Percentiles rank a stretch among this genome's conserved stretches.
phyloP scores from a whole-genome alignment of 2,113 vertebrate species.

The Willisornis vidua region DNA sequence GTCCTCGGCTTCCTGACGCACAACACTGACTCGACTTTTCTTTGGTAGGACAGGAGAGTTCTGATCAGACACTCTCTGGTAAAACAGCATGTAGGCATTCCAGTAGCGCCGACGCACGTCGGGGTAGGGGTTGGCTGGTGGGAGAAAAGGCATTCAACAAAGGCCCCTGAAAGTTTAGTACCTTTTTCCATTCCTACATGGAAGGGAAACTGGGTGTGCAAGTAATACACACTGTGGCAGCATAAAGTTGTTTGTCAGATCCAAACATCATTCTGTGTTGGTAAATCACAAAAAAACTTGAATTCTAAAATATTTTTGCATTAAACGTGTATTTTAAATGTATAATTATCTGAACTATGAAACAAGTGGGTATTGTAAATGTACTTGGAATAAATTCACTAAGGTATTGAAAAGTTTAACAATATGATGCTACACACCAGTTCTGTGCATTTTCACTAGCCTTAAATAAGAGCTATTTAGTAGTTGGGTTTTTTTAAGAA shows the following conservation, averaged over 20 bases:
- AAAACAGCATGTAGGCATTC: constrained; percentile 99
- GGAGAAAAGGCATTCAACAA: background rate
- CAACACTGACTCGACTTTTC: constrained; percentile 96
- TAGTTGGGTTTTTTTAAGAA: background rate
- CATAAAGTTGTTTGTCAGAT: background rate
- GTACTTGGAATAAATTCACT: background rate
- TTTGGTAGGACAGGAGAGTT: constrained; percentile 96
- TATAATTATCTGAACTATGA: background rate
- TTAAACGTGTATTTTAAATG: background rate
- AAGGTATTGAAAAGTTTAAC: background rate
- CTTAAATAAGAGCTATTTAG: background rate
- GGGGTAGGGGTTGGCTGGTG: constrained; percentile 92
- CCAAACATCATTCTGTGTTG: background rate
- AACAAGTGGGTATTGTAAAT: background rate
- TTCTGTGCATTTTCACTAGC: background rate
- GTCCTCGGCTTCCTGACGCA: constrained; percentile 95
- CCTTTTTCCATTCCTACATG: background rate
- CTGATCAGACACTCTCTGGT: constrained; percentile 95
- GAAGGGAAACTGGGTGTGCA: background rate
- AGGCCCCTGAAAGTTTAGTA: background rate
- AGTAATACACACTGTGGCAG: background rate
- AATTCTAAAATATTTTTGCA: background rate
- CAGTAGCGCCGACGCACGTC: constrained; percentile 95
- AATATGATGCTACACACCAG: background rate
- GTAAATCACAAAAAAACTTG: rapidly evolving